Evolutionary conservation across 53 echinoderm and acorn worm genomes (phyloP).

Genomic region (Mesocentrotus franciscanus): DNA sequence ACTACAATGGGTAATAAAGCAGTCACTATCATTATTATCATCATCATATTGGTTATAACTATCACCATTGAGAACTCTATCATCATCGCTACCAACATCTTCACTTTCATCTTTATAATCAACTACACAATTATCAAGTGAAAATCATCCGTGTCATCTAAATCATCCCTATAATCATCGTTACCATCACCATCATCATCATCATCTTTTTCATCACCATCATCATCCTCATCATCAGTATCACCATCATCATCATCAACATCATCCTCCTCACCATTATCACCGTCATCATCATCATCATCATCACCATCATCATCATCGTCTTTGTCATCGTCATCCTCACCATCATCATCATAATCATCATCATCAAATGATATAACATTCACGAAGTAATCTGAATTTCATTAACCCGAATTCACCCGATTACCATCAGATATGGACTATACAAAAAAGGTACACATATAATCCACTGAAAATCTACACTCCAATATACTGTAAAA

Average conservation of each 20-base stretch:
- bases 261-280: not conserved
- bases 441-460: not conserved
- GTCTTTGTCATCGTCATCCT: not conserved
- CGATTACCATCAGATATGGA: too few species aligned
- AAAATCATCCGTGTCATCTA: not conserved
- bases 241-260: not conserved
- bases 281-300: constrained; percentile 3
- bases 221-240: not conserved
- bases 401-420: not conserved
- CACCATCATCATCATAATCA: constrained; percentile 38
- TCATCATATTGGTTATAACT: not conserved
- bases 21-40: not conserved
- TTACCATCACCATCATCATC: not conserved
- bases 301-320: constrained; percentile 54
- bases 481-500: not conserved
- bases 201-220: not conserved
- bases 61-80: not conserved
- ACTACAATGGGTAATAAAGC: too few species aligned
- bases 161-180: not conserved
- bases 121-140: too few species aligned
- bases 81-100: not conserved
- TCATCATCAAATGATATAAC: too few species aligned
- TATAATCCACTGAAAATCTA: not conserved
- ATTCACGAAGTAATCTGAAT: too few species aligned
- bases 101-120: too few species aligned